Conservation (phyloP, 2,888 invertebrate genomes). For the Cephus pygmeus region DNA sequence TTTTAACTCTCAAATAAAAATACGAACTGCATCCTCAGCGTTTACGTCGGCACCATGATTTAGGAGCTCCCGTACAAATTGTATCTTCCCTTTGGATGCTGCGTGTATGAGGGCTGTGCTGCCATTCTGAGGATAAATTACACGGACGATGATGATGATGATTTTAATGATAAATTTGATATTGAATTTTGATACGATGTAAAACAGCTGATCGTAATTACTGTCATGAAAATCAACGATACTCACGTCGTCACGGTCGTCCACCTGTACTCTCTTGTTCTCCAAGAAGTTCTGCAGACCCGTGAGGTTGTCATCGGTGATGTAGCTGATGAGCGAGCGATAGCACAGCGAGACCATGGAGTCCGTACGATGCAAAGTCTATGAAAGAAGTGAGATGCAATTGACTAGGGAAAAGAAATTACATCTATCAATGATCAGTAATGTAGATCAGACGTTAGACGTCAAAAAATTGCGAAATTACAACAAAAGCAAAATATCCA, state of each 20-base stretch:
- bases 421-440: conserved; percentile 14
- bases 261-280: conserved; percentile 83
- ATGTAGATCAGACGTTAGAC: not conserved
- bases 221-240: not conserved
- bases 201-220: conserved; percentile 1
- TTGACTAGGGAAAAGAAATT: conserved; percentile 13
- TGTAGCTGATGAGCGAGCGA: conserved; percentile 82
- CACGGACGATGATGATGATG: not conserved
- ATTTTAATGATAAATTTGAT: not conserved
- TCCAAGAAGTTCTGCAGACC: conserved; percentile 86
- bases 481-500: conserved; percentile 6
- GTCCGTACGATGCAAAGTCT: conserved; percentile 90
- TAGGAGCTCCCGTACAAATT: conserved; percentile 86
- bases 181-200: not conserved
- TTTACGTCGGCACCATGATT: conserved; percentile 93
- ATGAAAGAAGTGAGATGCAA: conserved; percentile 48
- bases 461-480: not conserved
- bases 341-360: conserved; percentile 93
- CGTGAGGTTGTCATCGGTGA: conserved; percentile 82
- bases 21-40: conserved; percentile 81
- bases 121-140: conserved; percentile 76
- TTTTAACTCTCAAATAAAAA: conserved; percentile 8
- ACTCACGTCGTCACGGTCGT: conserved; percentile 88
- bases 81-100: conserved; percentile 84
- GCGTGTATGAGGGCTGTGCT: conserved; percentile 94